Evolutionary conservation across 2,113 vertebrate genomes (phyloP).

Genomic region (Macaca fascicularis): DNA sequence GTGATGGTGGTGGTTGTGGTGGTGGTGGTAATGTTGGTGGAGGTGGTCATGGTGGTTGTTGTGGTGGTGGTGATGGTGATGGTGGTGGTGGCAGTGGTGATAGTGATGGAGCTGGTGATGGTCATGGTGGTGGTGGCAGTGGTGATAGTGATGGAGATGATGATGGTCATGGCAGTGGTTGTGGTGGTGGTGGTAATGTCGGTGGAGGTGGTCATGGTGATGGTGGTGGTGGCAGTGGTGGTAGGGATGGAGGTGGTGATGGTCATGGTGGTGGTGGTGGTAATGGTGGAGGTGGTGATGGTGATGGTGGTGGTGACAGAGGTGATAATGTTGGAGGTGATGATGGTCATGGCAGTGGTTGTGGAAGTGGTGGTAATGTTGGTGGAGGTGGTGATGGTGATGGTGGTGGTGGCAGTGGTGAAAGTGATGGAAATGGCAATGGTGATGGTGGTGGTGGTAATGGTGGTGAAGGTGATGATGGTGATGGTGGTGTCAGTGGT

Average conservation of each 20-base stretch:
- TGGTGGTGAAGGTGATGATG: too few relatives aligned
- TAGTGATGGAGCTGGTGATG: too few relatives aligned
- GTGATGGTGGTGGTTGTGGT: rapidly evolving
- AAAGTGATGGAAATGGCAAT: rapidly evolving
- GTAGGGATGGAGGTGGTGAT: rapidly evolving
- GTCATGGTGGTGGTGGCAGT: neutral
- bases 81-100: neutral
- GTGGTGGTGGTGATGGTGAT: rapidly evolving
- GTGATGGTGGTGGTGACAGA: rapidly evolving
- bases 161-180: rapidly evolving
- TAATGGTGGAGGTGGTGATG: too few relatives aligned
- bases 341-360: too few relatives aligned
- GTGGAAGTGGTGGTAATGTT: rapidly evolving
- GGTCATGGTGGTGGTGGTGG: neutral
- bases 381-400: neutral
- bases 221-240: too few relatives aligned
- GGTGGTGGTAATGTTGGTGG: rapidly evolving
- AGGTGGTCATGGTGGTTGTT: rapidly evolving
- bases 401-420: rapidly evolving
- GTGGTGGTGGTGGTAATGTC: neutral
- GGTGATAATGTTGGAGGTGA: rapidly evolving
- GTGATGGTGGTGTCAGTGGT: too few relatives aligned
- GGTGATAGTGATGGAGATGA: rapidly evolving
- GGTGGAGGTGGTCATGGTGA: too few relatives aligned
- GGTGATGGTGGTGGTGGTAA: rapidly evolving